A percentile compares a stretch with the other conserved stretches of the same genome.
phyloP scores from a whole-genome alignment of 2,113 vertebrate genomes.

The Scomber japonicus region DNA sequence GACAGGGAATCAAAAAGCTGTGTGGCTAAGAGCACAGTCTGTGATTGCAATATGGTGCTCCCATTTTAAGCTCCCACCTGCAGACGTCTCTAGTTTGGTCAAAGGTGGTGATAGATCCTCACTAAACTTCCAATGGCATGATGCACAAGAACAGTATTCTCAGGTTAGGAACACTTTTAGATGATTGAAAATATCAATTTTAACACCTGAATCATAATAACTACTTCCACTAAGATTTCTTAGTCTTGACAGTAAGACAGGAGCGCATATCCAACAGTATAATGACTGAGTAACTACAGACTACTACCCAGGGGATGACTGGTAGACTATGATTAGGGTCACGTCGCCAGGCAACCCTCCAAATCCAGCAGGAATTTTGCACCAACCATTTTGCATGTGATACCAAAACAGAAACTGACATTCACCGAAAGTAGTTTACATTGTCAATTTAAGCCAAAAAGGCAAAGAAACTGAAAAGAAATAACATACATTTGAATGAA shows the following conservation, averaged over 20 bases:
- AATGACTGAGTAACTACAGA: slow-evolving; percentile 1
- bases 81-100: slow-evolving; percentile 12
- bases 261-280: background rate
- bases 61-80: slow-evolving; percentile 31
- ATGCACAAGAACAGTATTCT: background rate
- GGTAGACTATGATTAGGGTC: background rate
- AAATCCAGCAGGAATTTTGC: slow-evolving; percentile 7
- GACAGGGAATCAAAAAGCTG: slow-evolving; percentile 12
- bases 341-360: background rate
- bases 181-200: background rate
- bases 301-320: background rate
- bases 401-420: background rate
- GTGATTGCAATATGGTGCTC: slow-evolving; percentile 31
- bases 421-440: background rate
- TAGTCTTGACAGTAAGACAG: background rate
- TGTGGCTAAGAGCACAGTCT: slow-evolving; percentile 24
- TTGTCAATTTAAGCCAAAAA: too few relatives aligned
- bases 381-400: background rate
- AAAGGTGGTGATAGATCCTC: slow-evolving; percentile 7
- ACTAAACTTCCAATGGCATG: background rate
- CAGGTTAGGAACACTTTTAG: background rate
- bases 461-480: background rate
- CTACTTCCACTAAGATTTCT: background rate
- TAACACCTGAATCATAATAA: background rate
- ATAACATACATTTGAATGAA: background rate